These are phyloP conservation scores for Ctenoplectra terminalis DNA, from an alignment of 1,140 invertebrate genomes.

Conservation along the genomic window DNA sequence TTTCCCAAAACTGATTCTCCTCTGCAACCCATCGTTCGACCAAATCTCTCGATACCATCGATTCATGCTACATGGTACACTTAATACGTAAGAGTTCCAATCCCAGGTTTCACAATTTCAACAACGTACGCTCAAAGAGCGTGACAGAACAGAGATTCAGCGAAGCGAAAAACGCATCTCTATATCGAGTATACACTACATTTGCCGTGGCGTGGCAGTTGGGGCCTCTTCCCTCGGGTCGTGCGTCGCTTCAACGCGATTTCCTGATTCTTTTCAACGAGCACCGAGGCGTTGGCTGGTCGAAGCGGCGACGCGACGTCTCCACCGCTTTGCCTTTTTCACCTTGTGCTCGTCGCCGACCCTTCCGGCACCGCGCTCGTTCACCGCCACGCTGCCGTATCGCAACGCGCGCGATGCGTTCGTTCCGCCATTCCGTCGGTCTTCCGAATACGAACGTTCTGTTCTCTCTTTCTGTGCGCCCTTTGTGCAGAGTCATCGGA, in stretches of 20 bases:
- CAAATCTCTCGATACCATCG: too few relatives aligned
- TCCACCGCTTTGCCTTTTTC: constrained; percentile 40
- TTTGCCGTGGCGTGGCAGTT: too few relatives aligned
- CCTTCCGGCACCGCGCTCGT: not conserved
- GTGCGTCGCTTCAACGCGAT: not conserved
- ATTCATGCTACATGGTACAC: too few relatives aligned
- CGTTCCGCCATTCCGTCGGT: not conserved
- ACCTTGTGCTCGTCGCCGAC: constrained; percentile 1
- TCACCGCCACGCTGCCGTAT: not conserved
- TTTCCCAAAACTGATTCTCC: too few relatives aligned
- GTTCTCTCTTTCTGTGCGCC: not conserved
- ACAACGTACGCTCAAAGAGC: too few relatives aligned
- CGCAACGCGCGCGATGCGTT: not conserved
- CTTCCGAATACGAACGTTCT: not conserved
- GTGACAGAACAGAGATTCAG: too few relatives aligned
- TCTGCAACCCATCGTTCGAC: too few relatives aligned
- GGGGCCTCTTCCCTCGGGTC: not conserved
- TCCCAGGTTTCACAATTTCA: too few relatives aligned
- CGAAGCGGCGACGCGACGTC: constrained; percentile 45
- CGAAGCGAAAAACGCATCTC: too few relatives aligned
- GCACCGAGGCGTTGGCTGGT: constrained; percentile 49
- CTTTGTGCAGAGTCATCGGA: constrained; percentile 9
- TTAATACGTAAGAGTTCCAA: too few relatives aligned
- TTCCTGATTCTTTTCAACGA: not conserved
- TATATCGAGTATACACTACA: constrained; percentile 23